A percentile compares a stretch with the other conserved stretches of the same genome.
These are phyloP conservation scores for Liopterus haemorrhoidalis DNA, from an alignment of 2,888 invertebrate species.

Conservation along the genomic window DNA sequence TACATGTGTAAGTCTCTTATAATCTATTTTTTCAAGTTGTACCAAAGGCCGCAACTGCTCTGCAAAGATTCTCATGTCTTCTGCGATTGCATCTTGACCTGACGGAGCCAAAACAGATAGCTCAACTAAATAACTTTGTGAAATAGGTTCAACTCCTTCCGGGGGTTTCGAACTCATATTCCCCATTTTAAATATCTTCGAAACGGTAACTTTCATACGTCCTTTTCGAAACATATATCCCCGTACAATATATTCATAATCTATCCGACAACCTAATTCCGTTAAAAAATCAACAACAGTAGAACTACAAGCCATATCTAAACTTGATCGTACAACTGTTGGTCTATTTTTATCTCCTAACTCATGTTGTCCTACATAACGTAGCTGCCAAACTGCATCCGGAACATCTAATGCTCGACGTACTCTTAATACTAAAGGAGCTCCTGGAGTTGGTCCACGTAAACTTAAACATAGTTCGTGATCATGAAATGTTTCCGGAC, in stretches of 20 bases:
- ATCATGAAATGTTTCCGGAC: slow-evolving; percentile 87
- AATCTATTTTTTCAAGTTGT: slow-evolving; percentile 88
- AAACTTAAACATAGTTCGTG: slow-evolving; percentile 87
- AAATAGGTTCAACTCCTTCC: slow-evolving; percentile 74
- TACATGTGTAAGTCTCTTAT: slow-evolving; percentile 58
- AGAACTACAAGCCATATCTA: slow-evolving; percentile 87
- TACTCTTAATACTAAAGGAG: slow-evolving; percentile 71
- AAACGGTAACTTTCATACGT: slow-evolving; percentile 93
- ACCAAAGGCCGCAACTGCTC: slow-evolving; percentile 90
- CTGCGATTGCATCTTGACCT: slow-evolving; percentile 90
- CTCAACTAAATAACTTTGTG: slow-evolving; percentile 90
- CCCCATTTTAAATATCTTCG: slow-evolving; percentile 84
- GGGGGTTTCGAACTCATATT: slow-evolving; percentile 65
- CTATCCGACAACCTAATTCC: slow-evolving; percentile 84
- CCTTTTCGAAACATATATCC: slow-evolving; percentile 95
- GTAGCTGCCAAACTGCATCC: slow-evolving; percentile 81
- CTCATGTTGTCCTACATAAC: slow-evolving; percentile 89
- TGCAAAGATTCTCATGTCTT: slow-evolving; percentile 92
- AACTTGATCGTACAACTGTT: slow-evolving; percentile 84
- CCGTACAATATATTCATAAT: slow-evolving; percentile 89
- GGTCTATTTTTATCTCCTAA: slow-evolving; percentile 82
- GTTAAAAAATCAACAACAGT: slow-evolving; percentile 87
- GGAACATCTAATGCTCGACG: slow-evolving; percentile 76
- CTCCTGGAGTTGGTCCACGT: slow-evolving; percentile 56
- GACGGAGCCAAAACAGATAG: slow-evolving; percentile 83